Evolutionary conservation across 2,797 vertebrate species (phyloP).

Genomic region (Atherinosoma microstoma): DNA sequence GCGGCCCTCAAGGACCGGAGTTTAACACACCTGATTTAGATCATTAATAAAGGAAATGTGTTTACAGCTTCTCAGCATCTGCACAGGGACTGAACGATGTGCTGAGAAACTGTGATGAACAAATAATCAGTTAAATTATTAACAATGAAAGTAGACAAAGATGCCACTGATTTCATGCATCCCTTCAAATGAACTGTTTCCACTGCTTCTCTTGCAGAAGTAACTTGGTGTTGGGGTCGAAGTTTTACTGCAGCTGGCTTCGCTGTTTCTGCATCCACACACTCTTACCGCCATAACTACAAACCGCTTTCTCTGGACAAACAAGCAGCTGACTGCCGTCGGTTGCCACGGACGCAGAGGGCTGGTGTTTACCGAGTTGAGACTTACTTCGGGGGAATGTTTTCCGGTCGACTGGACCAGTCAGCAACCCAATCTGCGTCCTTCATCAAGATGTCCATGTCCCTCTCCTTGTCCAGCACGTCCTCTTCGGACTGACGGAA

Average conservation of each 20-base stretch:
- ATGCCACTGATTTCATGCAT: background rate
- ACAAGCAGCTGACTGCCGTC: slow-evolving; percentile 26
- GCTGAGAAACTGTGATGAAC: background rate
- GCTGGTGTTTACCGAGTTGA: slow-evolving; percentile 35
- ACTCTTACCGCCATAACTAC: slow-evolving; percentile 4
- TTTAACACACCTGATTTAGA: too few relatives aligned
- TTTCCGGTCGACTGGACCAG: slow-evolving; percentile 98
- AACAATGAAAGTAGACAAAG: background rate
- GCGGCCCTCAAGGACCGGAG: too few relatives aligned
- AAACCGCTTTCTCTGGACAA: slow-evolving; percentile 14
- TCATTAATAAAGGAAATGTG: too few relatives aligned
- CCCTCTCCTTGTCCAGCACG: slow-evolving; percentile 89
- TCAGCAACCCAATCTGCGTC: slow-evolving; percentile 95
- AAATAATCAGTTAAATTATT: background rate
- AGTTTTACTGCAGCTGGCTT: background rate
- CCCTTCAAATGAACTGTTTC: background rate
- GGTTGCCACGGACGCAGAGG: slow-evolving; percentile 30
- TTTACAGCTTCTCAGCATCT: too few relatives aligned
- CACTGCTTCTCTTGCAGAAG: background rate
- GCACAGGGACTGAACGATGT: too few relatives aligned
- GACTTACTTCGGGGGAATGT: slow-evolving; percentile 94
- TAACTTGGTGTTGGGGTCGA: background rate
- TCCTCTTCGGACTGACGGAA: slow-evolving; percentile 91
- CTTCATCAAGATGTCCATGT: slow-evolving; percentile 93
- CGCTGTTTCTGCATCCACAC: background rate